These are phyloP conservation scores for Premnoplex brunnescens DNA, from an alignment of 2,797 vertebrate genomes.

Conservation along the genomic window DNA sequence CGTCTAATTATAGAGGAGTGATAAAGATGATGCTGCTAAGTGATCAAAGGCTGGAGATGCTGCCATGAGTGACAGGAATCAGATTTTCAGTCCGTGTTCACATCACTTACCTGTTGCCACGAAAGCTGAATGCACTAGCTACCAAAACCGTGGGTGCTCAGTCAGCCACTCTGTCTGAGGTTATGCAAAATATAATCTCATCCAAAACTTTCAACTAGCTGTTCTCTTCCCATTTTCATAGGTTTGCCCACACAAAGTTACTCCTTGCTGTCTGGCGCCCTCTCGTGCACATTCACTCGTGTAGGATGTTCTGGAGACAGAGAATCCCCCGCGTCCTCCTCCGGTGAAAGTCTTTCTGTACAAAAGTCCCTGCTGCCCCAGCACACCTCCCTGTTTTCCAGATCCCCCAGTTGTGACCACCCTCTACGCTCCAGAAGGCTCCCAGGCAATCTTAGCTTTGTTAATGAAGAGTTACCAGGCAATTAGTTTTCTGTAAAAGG, in stretches of 20 bases:
- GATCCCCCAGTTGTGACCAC: background rate
- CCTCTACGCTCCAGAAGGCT: background rate
- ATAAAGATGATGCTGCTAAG: background rate
- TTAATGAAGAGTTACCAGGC: background rate
- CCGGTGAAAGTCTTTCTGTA: background rate
- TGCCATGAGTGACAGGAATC: background rate
- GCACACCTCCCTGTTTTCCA: background rate
- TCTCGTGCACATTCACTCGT: background rate
- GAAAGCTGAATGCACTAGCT: background rate
- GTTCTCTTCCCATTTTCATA: background rate
- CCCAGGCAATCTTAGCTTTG: background rate
- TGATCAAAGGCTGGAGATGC: background rate
- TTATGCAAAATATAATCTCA: background rate
- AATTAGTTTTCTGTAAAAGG: background rate
- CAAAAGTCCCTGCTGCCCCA: background rate
- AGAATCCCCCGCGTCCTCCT: background rate
- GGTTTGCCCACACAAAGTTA: background rate
- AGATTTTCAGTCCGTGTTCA: background rate
- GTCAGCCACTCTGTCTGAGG: background rate
- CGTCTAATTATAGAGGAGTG: background rate
- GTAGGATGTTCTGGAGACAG: background rate
- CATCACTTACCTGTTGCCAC: too few species aligned
- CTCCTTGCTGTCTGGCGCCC: slow-evolving; percentile 50
- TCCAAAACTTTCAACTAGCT: background rate
- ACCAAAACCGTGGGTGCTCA: background rate